phyloP scores from a whole-genome alignment of 30 jellyfish, hydroid and myxozoan species.

The Nemopilema nomurai region DNA sequence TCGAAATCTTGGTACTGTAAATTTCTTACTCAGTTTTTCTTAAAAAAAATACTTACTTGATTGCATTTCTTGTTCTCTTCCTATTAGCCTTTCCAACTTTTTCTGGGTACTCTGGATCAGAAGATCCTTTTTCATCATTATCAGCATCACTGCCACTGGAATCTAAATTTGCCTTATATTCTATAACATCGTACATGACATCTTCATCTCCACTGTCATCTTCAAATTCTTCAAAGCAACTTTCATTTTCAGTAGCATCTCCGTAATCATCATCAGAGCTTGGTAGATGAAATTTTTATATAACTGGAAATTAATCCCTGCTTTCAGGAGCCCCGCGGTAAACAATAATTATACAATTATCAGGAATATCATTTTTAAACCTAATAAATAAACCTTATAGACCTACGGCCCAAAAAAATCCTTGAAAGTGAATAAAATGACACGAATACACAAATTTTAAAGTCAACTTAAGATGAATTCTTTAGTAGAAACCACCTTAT shows the following conservation, averaged over 20 bases:
- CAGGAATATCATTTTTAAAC: conserved; percentile 24
- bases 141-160: not conserved
- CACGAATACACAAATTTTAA: too few species aligned
- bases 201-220: not conserved
- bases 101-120: not conserved
- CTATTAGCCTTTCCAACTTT: not conserved
- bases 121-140: conserved; percentile 3
- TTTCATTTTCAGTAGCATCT: conserved; percentile 16
- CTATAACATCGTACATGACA: not conserved
- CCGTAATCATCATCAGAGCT: conserved; percentile 36
- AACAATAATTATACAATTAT: not conserved
- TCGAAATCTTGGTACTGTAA: conserved; percentile 14
- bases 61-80: not conserved
- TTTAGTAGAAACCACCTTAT: too few species aligned
- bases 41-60: conserved; percentile 12
- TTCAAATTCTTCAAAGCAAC: conserved; percentile 11
- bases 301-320: not conserved
- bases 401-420: too few species aligned
- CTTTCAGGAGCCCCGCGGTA: conserved; percentile 15
- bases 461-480: too few species aligned
- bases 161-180: not conserved
- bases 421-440: too few species aligned
- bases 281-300: conserved; percentile 18
- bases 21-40: conserved; percentile 22
- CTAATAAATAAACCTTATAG: not conserved